Conservation (phyloP, 2,113 vertebrate genomes). For the Pycnonotus jocosus region DNA sequence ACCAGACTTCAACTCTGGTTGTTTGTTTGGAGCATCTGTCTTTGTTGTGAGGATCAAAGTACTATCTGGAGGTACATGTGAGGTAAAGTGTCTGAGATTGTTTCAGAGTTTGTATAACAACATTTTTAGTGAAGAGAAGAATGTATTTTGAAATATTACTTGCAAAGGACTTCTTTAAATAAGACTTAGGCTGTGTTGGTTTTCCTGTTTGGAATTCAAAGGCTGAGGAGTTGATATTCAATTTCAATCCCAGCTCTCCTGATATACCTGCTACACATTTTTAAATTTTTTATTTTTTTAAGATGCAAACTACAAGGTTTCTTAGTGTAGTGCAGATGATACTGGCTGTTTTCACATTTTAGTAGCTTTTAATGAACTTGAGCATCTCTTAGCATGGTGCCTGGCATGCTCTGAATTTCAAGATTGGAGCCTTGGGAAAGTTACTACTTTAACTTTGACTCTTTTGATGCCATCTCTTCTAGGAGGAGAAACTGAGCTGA, state of each 20-base stretch:
- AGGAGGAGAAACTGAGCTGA: background rate
- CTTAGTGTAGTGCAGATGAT: background rate
- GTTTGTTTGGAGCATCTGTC: background rate
- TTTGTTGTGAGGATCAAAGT: background rate
- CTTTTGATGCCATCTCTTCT: background rate
- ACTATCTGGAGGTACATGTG: background rate
- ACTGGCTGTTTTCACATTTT: background rate
- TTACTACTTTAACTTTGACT: background rate
- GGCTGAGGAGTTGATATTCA: background rate
- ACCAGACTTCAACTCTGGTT: background rate
- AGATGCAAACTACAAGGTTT: background rate
- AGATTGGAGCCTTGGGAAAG: background rate
- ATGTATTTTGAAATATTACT: background rate
- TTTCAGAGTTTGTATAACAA: background rate
- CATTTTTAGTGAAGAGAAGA: background rate
- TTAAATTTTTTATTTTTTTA: background rate
- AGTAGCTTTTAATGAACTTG: background rate
- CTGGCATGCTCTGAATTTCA: background rate
- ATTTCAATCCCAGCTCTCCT: background rate
- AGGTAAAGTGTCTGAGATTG: background rate
- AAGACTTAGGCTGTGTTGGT: background rate
- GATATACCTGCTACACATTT: background rate
- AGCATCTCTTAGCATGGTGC: background rate
- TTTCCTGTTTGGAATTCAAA: background rate
- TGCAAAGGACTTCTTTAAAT: background rate